Base-by-base conservation (phyloP, 1,140 invertebrate genomes). In the Trichomalopsis sarcophagae region DNA sequence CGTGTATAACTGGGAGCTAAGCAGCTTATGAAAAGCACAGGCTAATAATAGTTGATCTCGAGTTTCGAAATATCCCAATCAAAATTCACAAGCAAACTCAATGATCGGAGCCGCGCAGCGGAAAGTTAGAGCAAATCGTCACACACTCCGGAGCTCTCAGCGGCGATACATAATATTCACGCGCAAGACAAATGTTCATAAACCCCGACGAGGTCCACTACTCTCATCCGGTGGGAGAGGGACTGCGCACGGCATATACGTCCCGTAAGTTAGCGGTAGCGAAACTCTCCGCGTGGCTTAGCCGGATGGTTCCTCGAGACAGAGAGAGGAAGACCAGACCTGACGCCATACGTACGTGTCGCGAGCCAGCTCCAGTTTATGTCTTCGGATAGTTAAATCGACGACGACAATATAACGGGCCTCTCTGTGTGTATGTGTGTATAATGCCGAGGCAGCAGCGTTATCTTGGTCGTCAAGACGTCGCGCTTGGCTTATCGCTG, bases 351-450 rank as follows among this genome's bases (percentile, higher is more conserved):
- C 14, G 23, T 33, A 33, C 27, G 13, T 9, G 68, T 71, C 44
- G 4, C 40, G 21, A 2, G 3, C 6, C 36, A 23, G 1, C 36
- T 7, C 76, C 82, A 84, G 68, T 79, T 84, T 55, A 79, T 73
- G 44, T 71, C 27, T 23, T 7, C 10, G 33, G 36, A 13, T 78
- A 69, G 82, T 78, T 73, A 79, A 84, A 84, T 84, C 62, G 62
- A 23, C 40, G 62, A 44, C 30, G 74, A 69, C 74, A 76, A 83
- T 77, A 30, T 9, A 9, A 71, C 30, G 66, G 21, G 27, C 27
- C 27, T 33, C 30, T 27, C 47, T 44, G 40, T 66, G 17, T 33
- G 1, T 2, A 27, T n/a, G 36, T 6, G 36, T 47, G 33, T 33
- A n/a, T 23, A 80, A 66, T 66, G 17, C n/a, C 3, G 0, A 7